Evolutionary conservation across 2,888 invertebrate genomes (phyloP).

Genomic region (Drosophila imparisetae): DNA sequence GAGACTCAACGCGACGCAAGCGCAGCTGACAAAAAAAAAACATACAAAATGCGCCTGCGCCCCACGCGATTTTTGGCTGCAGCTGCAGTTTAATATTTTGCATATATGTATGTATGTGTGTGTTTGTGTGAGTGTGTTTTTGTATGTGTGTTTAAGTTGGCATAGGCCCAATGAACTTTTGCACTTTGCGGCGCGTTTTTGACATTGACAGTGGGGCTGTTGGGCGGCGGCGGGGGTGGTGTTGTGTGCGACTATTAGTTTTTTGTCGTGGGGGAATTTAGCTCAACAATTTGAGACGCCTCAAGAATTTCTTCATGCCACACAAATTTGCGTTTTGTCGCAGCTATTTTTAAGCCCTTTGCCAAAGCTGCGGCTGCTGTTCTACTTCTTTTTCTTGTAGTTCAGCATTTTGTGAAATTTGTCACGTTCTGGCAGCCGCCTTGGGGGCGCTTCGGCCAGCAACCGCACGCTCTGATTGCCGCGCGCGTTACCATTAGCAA

Average conservation of each 20-base stretch:
- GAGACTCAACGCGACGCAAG: conserved; percentile 10
- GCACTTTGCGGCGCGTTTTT: conserved; percentile 49
- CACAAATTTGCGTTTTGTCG: conserved; percentile 53
- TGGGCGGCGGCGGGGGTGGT: background rate
- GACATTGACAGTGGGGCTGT: conserved; percentile 56
- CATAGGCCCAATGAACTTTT: conserved; percentile 61
- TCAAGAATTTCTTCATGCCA: conserved; percentile 54
- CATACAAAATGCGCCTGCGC: conserved; percentile 18
- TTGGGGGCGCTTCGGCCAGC: conserved; percentile 36
- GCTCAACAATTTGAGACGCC: conserved; percentile 35
- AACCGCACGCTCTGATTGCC: conserved; percentile 60
- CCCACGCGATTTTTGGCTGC: conserved; percentile 40
- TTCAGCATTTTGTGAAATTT: conserved; percentile 68
- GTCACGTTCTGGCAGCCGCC: conserved; percentile 68
- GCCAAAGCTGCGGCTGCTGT: conserved; percentile 45
- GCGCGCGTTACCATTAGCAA: conserved; percentile 46
- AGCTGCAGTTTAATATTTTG: conserved; percentile 19
- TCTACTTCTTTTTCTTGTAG: conserved; percentile 13
- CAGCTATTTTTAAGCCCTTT: conserved; percentile 67
- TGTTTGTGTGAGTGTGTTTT: background rate
- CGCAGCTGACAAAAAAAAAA: conserved; percentile 49
- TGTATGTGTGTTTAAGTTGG: conserved; percentile 16
- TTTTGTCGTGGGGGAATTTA: conserved; percentile 33
- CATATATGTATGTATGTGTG: background rate
- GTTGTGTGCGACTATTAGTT: background rate